phyloP scores from a whole-genome alignment of 64 coral and sea anemone species.

The Orbicella faveolata region DNA sequence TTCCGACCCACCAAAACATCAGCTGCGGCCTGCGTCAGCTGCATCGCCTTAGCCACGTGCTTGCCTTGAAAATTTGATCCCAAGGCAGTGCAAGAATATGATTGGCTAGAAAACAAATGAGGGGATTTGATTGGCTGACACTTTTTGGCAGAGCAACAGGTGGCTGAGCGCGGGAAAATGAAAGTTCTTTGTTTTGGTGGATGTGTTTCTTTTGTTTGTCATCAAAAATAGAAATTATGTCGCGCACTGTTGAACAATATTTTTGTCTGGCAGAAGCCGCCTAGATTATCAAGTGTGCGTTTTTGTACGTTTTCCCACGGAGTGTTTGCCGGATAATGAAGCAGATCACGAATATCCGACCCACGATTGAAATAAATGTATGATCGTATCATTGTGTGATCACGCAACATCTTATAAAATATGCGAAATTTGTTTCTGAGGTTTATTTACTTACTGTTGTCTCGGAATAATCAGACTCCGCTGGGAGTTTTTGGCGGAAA shows the following conservation, averaged over 20 bases:
- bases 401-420: background rate
- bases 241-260: background rate
- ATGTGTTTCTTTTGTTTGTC: background rate
- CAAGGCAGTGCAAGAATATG: too few relatives aligned
- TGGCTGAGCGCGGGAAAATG: background rate
- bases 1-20: background rate
- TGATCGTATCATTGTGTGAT: background rate
- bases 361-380: background rate
- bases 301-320: background rate
- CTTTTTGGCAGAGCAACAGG: background rate
- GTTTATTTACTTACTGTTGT: background rate
- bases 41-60: background rate
- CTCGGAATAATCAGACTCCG: background rate
- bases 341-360: background rate
- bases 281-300: background rate
- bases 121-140: background rate
- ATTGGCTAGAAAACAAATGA: background rate
- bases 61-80: background rate
- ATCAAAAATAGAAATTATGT: constrained; percentile 8
- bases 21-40: background rate
- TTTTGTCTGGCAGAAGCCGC: background rate
- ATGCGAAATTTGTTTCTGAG: background rate
- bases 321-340: background rate
- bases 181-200: background rate
- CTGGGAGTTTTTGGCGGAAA: background rate